Base-by-base conservation (phyloP, 2,113 vertebrate species). In the Sorex fumeus region DNA sequence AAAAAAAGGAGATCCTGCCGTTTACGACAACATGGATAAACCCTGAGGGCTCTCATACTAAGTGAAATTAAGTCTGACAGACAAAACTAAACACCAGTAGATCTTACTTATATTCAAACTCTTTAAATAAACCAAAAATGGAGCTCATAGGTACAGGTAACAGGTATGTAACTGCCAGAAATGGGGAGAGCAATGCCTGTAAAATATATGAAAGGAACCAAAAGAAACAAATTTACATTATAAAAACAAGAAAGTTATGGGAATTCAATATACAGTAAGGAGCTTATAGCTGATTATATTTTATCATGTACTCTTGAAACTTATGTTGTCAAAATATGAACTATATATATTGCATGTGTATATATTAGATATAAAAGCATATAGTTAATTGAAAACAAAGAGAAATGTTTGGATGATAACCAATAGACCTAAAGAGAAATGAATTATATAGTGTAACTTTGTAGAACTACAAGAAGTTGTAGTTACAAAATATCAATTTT, bases 341-440 rank as follows among this genome's bases (percentile, higher is more conserved):
- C 57, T 60, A 60, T 23, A 60, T 7, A 23, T 60, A 60, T 8
- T 19, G 18, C 18, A 16, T 23, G 57, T 60, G 57, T 8, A 60
- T 60, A 60, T 60, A 60, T 50, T 50, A 50, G 6, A 23, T 21
- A 60, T 60, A 16, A 60, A 60, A 62, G 1, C 40, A 40, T 40
- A 40, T 7, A 81, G 57, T 27, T 93, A 45, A 84, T 72, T 83
- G 78, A 81, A 83, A 80, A 86, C 12, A 87, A 82, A 88, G 13
- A 80, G 3, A 83, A 77, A 47, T 57, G 21, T 47, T 78, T 13
- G 53, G 30, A 74, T 90, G 45, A 53, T 72, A 70, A 64, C 57
- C 57, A 21, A 67, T n/a, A 74, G 45, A 74, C 27, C 71, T 18
- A 79, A 79, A 86, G 66, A 3, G 75, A 62, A 76, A 92, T 71